Base-by-base conservation (phyloP, 1,140 invertebrate genomes). In the Phocides pigmalion region DNA sequence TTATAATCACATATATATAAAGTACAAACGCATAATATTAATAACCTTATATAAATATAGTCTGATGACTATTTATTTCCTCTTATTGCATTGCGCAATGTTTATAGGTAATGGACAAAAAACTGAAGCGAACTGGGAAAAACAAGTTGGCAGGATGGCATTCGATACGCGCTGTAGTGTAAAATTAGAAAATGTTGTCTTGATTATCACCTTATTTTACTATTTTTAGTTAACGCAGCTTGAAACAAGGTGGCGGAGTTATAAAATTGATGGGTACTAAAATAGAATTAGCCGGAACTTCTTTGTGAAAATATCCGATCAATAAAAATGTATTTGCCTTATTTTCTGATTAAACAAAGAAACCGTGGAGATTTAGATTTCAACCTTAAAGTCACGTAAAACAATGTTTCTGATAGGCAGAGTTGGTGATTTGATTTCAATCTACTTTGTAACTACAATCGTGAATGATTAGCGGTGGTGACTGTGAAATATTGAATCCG, bases 401-500 rank as follows among this genome's bases (percentile, higher is more conserved):
- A 25, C 39, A 44, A 15, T 59, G 44, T 47, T 32, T 4, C 22
- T 19, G 56, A 59, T 47, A 35, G 56, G 65, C 58, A 56, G 19
- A 68, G 35, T 68, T 49, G 37, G 58, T 76, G 67, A 77, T 72
- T 81, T 74, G 65, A 82, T 74, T 81, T 78, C 59, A 76, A 77
- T 76, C 68, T 75, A 74, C 70, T 81, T 76, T 74, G 80, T 81
- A 78, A 77, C 68, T 81, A 82, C 81, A 87, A 84, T 84, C 68
- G 77, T 74, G 72, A 81, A 81, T 84, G 80, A 90, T 87, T 87
- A 87, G 71, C 62, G 66, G 74, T 84, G 73, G 80, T 74, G 68
- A 82, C 72, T 88, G 88, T 90, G 80, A 81, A 84, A 81, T 82
- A 89, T 89, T 70, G 72, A 58, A 88, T 89, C 81, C 68, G 84